Conservation (phyloP, 2,113 vertebrate genomes). For the Chloropsis hardwickii region DNA sequence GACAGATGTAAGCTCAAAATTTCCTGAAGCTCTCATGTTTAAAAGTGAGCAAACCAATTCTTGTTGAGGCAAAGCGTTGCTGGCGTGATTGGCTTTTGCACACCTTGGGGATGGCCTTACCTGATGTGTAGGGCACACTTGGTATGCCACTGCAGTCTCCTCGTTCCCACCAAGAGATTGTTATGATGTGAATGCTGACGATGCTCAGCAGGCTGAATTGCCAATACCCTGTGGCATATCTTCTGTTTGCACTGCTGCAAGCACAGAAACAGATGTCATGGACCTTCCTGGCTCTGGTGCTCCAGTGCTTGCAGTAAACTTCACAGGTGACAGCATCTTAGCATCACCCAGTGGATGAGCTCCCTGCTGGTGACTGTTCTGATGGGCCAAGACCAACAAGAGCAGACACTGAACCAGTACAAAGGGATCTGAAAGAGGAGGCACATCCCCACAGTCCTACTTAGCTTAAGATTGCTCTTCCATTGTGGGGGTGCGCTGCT, state of each 20-base stretch:
- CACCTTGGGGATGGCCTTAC: neutral
- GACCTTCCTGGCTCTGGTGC: neutral
- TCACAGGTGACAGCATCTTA: neutral
- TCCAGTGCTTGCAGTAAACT: neutral
- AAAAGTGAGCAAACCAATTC: neutral
- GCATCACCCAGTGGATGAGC: neutral
- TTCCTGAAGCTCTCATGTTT: neutral
- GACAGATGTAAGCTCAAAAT: neutral
- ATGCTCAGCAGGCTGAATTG: neutral
- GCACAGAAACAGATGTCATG: neutral
- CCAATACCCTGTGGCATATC: neutral
- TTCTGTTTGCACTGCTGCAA: neutral
- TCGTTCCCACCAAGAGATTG: neutral
- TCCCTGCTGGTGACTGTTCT: neutral
- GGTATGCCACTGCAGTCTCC: neutral
- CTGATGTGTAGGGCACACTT: neutral
- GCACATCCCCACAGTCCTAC: neutral
- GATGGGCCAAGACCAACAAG: neutral
- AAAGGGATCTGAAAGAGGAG: neutral
- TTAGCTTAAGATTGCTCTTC: neutral
- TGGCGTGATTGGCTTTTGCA: neutral
- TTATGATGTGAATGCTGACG: neutral
- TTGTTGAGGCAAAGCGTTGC: neutral
- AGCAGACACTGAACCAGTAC: neutral
- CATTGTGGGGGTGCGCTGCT: too few relatives aligned